Conservation (phyloP, 2,113 vertebrate species). For the Himantopus leucocephalus region DNA sequence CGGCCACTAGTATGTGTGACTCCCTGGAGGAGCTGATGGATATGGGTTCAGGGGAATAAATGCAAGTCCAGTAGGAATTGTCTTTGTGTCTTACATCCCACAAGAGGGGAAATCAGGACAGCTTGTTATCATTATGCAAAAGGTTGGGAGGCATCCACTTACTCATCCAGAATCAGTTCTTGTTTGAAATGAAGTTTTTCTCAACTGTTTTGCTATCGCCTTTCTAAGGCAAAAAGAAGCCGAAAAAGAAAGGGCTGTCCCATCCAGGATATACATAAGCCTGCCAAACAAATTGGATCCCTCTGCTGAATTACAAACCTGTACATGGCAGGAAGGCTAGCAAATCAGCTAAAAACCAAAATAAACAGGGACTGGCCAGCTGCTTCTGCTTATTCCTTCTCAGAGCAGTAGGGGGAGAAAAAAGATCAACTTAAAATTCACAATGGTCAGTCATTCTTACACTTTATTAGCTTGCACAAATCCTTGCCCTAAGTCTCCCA, state of each 20-base stretch:
- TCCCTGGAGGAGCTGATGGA: rapidly evolving
- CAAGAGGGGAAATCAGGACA: background rate
- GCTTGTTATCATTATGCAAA: background rate
- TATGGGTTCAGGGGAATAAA: background rate
- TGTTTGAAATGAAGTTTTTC: background rate
- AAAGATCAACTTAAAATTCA: background rate
- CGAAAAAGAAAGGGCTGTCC: background rate
- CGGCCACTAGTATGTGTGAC: background rate
- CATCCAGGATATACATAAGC: background rate
- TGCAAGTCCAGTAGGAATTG: background rate
- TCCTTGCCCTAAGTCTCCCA: background rate
- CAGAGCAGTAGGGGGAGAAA: background rate
- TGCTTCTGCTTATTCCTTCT: background rate
- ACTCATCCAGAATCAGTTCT: background rate
- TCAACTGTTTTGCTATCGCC: background rate
- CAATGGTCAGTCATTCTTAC: background rate
- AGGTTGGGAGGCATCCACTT: background rate
- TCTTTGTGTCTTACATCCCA: background rate
- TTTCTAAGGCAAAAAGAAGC: background rate
- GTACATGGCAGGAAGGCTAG: background rate
- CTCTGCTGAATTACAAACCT: background rate
- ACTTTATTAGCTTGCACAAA: background rate
- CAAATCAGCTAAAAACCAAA: background rate
- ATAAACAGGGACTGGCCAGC: background rate
- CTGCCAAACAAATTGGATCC: background rate